Evolutionary conservation across 2,888 invertebrate genomes (phyloP).

Genomic region (Mimumesa dahlbomi): DNA sequence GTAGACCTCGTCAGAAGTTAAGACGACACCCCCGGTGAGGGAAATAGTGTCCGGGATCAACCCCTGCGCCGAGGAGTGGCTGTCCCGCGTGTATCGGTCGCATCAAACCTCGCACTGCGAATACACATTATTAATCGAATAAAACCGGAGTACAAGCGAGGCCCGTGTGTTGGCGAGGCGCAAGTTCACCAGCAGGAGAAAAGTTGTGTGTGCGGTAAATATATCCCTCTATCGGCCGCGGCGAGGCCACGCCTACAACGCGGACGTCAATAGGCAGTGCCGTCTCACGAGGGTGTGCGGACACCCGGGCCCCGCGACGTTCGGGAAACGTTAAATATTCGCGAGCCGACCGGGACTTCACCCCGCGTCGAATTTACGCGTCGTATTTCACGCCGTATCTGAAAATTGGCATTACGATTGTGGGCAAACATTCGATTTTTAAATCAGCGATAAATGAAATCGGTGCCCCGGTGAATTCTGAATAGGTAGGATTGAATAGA

Average conservation of each 20-base stretch:
- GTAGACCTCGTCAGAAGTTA: too few relatives aligned
- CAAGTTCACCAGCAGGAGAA: constrained; percentile 68
- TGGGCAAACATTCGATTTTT: too few relatives aligned
- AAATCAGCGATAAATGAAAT: too few relatives aligned
- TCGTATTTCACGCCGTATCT: neutral
- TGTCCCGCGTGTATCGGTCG: constrained; percentile 67
- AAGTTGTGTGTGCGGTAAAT: constrained; percentile 74
- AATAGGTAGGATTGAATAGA: too few relatives aligned
- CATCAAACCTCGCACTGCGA: constrained; percentile 72
- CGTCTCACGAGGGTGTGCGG: constrained; percentile 60
- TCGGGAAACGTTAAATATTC: neutral
- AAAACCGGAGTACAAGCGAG: too few relatives aligned
- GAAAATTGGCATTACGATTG: too few relatives aligned
- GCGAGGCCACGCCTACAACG: constrained; percentile 80
- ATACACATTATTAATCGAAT: constrained; percentile 74
- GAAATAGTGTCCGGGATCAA: constrained; percentile 51
- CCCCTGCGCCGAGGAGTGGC: constrained; percentile 71
- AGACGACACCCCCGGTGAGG: constrained; percentile 45
- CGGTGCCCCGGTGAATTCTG: too few relatives aligned
- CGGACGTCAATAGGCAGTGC: constrained; percentile 80
- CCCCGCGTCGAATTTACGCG: neutral
- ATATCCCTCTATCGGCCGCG: constrained; percentile 73
- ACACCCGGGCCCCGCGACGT: constrained; percentile 5
- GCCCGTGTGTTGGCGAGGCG: constrained; percentile 58
- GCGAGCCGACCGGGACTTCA: neutral